Evolutionary conservation across 1,140 invertebrate species (phyloP).

Genomic region (Brachionus angularis): DNA sequence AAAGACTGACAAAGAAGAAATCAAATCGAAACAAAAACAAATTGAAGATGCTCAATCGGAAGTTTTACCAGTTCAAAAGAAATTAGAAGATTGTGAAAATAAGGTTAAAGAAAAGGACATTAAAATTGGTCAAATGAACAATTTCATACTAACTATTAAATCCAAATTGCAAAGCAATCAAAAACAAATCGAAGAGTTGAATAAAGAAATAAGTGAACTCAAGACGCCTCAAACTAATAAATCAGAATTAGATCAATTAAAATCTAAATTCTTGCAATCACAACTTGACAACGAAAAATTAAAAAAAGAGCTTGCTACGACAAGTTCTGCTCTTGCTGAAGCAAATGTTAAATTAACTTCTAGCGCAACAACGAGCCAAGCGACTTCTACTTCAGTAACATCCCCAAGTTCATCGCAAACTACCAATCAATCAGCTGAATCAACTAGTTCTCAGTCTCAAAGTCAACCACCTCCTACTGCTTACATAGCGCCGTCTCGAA

Average conservation of each 20-base stretch:
- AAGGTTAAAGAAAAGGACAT: constrained; percentile 40
- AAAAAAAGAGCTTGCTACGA: constrained; percentile 24
- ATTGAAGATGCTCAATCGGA: constrained; percentile 16
- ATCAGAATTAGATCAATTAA: constrained; percentile 13
- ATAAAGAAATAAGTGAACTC: neutral
- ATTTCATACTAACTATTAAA: neutral
- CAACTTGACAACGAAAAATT: constrained; percentile 37
- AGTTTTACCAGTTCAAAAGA: constrained; percentile 7
- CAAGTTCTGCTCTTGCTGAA: constrained; percentile 19
- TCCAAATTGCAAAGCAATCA: constrained; percentile 4
- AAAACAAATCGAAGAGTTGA: constrained; percentile 35
- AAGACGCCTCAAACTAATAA: neutral
- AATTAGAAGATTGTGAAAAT: constrained; percentile 36
- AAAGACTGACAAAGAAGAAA: neutral
- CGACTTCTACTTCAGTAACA: neutral
- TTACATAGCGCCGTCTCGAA: constrained; percentile 34
- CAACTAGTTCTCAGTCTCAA: neutral
- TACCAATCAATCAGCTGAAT: neutral
- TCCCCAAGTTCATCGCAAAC: neutral
- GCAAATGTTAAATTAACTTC: constrained; percentile 19
- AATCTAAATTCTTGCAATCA: constrained; percentile 14
- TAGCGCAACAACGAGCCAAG: neutral
- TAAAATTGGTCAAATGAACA: constrained; percentile 39
- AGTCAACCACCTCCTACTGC: constrained; percentile 16
- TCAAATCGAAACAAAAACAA: neutral